Base-by-base conservation (phyloP, 2,888 invertebrate genomes). In the Shargacucullia verbasci region DNA sequence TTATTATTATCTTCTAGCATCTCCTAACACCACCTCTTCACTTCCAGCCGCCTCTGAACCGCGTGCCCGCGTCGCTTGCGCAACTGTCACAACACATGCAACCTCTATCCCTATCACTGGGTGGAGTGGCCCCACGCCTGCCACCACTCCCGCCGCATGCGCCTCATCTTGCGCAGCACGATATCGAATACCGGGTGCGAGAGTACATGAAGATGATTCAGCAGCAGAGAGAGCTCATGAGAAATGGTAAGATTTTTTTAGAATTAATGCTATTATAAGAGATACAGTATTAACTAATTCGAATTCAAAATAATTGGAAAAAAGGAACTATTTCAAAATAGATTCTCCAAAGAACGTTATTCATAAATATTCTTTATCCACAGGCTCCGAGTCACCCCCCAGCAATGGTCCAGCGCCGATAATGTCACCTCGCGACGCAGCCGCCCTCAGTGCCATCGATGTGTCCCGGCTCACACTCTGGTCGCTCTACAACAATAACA, bases 401-500 rank as follows among this genome's bases (percentile, higher is more conserved):
- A 82, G 94, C 82, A 84, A 81, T 64, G 76, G 94, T 79, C 67
- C 94, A 0, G 78, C 95, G 55, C 82, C 95, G 74, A 83, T 95
- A 94, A 79, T 95, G 93, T 78, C 95, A 65, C 88, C 91, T 0
- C 81, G 95, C 80, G 94, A 90, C 82, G 93, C 84, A 0, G 85
- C 86, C 27, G 90, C 95, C 0, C 91, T 97, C 52, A 96, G 95
- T 72, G 96, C 96, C 9, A 90, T 97, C 58, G 97, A 97, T 84
- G 96, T 97, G 92, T 96, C 97, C 1, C 96, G 97, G 58, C 95
- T 97, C 72, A 96, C 97, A 0, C 93, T 98, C 20, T 98, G 97
- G 97, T 97, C 97, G 69, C 95, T 98, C 80, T 98, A 97, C 90
- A 96, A 96, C 86, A 97, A 96, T 82, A 97, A 96, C 80, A 95